Percentiles rank a stretch among this genome's conserved stretches.
Conservation (phyloP, 1,140 invertebrate species). For the Steinernema khuongi region DNA sequence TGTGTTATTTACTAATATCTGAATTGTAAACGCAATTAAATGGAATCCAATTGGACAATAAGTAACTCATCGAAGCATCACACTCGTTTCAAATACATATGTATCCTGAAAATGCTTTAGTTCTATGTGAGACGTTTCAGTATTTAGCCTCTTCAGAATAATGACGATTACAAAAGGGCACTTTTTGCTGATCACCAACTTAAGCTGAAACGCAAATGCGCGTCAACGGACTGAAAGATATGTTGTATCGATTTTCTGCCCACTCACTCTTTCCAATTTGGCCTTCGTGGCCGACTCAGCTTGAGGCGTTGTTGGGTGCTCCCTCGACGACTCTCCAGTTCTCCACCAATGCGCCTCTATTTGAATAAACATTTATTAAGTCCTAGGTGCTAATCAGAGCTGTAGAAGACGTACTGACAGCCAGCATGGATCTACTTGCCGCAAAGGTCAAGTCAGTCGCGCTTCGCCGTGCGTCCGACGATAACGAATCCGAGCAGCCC, state of each 20-base stretch:
- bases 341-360: too few relatives aligned
- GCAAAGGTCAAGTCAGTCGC: constrained; percentile 1
- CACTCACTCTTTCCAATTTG: neutral
- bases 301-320: neutral
- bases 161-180: neutral
- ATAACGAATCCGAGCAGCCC: constrained; percentile 22
- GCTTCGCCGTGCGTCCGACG: constrained; percentile 2
- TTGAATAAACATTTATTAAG: too few relatives aligned
- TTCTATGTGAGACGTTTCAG: too few relatives aligned
- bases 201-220: neutral
- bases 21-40: too few relatives aligned
- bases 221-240: neutral
- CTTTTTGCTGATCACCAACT: neutral
- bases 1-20: too few relatives aligned
- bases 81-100: too few relatives aligned
- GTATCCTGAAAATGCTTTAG: too few relatives aligned
- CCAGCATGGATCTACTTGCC: neutral
- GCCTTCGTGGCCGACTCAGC: neutral
- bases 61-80: too few relatives aligned
- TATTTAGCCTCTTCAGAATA: neutral
- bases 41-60: too few relatives aligned
- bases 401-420: constrained; percentile 12
- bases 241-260: constrained; percentile 6
- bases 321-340: neutral
- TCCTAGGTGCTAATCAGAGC: neutral